phyloP scores from a whole-genome alignment of 2,797 vertebrate species.

The Limnodromus scolopaceus region DNA sequence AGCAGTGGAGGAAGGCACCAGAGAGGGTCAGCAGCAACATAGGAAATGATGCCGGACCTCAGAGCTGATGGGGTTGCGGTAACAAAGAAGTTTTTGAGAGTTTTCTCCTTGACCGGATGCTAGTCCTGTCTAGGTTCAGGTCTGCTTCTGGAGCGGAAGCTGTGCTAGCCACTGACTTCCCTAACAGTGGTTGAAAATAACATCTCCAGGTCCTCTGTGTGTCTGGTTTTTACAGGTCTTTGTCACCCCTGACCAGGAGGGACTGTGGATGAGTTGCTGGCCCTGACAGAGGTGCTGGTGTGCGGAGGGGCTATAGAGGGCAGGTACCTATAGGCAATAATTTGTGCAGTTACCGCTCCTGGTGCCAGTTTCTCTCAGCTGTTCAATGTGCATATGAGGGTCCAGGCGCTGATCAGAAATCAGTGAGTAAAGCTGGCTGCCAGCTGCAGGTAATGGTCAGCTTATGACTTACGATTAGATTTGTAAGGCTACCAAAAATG shows the following conservation, averaged over 20 bases:
- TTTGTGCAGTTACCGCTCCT: neutral
- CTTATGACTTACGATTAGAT: neutral
- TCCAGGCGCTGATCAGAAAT: neutral
- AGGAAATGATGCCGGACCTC: neutral
- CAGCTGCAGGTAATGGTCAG: neutral
- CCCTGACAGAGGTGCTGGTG: neutral
- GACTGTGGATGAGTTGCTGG: neutral
- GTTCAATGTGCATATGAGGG: neutral
- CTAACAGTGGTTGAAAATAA: neutral
- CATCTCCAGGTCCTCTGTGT: neutral
- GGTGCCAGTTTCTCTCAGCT: neutral
- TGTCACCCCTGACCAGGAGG: neutral
- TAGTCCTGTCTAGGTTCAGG: neutral
- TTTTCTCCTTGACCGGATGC: neutral
- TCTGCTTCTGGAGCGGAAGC: neutral
- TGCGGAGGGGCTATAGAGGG: accelerated
- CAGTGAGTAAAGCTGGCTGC: neutral
- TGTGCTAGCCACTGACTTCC: neutral
- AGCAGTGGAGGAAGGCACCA: neutral
- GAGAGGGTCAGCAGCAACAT: neutral
- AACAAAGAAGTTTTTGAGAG: neutral
- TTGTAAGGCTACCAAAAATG: neutral
- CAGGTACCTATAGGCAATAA: neutral
- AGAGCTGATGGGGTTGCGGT: neutral
- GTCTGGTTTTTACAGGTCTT: neutral